A percentile compares a stretch with the other conserved stretches of the same genome.
phyloP scores from a whole-genome alignment of 2,888 invertebrate species.

The Trissolcus brochymenae region DNA sequence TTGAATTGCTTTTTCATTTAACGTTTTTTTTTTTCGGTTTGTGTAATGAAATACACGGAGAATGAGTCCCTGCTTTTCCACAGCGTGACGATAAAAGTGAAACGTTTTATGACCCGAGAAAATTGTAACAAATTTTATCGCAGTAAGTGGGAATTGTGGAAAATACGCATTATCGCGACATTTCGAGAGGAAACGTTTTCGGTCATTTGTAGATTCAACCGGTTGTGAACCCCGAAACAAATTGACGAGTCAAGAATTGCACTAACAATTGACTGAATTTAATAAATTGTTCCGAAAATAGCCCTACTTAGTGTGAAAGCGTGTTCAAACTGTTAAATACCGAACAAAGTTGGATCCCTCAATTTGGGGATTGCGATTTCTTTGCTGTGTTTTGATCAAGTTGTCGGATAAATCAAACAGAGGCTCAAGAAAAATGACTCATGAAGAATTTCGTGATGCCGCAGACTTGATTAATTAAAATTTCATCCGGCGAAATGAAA shows the following conservation, averaged over 20 bases:
- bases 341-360: neutral
- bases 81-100: constrained; percentile 36
- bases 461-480: constrained; percentile 39
- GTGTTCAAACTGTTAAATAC: too few relatives aligned
- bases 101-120: constrained; percentile 28
- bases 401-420: neutral
- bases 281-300: constrained; percentile 28
- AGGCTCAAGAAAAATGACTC: constrained; percentile 11
- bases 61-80: constrained; percentile 26
- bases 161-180: constrained; percentile 52
- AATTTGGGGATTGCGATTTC: too few relatives aligned
- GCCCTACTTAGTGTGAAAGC: neutral
- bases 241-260: constrained; percentile 21
- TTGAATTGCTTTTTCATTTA: constrained; percentile 39
- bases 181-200: constrained; percentile 33
- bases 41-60: constrained; percentile 41
- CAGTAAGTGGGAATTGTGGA: constrained; percentile 42
- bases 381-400: neutral
- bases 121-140: constrained; percentile 51
- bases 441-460: constrained; percentile 7
- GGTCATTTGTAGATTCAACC: constrained; percentile 30
- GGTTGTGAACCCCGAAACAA: constrained; percentile 35
- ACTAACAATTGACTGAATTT: constrained; percentile 26
- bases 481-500: constrained; percentile 31
- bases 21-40: constrained; percentile 40